phyloP scores from a whole-genome alignment of 2,113 vertebrate genomes.

The Ophiodon elongatus region DNA sequence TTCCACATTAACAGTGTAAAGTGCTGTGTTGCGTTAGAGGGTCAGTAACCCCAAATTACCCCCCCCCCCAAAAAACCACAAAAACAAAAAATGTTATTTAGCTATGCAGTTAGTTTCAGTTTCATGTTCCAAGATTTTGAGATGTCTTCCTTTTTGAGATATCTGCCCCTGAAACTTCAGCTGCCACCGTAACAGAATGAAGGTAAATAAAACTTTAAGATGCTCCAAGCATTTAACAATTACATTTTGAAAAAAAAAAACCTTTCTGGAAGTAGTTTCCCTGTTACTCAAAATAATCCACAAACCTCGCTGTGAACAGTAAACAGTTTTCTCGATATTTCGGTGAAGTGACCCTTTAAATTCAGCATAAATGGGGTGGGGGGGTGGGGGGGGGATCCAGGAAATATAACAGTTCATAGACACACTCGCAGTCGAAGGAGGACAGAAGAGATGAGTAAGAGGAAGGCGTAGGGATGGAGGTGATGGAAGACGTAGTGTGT shows the following conservation, averaged over 20 bases:
- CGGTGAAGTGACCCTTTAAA: neutral
- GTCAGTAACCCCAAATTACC: neutral
- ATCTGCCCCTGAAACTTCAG: neutral
- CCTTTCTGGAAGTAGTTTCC: neutral
- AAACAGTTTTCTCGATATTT: neutral
- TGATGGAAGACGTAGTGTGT: neutral
- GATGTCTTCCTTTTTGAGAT: too few species aligned
- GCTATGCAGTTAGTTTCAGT: constrained; percentile 12
- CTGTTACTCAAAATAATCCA: neutral
- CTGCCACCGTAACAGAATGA: neutral
- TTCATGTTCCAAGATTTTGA: constrained; percentile 41
- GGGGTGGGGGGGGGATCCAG: too few species aligned
- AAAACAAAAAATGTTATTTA: neutral
- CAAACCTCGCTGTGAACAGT: neutral
- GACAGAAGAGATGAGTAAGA: neutral
- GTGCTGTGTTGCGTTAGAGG: too few species aligned
- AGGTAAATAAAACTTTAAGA: neutral
- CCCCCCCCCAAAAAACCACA: too few species aligned
- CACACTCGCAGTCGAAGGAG: neutral
- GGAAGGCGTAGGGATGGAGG: neutral
- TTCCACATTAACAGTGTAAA: too few species aligned
- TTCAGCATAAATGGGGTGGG: neutral
- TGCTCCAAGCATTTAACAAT: neutral
- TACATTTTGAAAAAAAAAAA: too few species aligned
- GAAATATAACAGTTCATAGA: neutral